These are phyloP conservation scores for Oegoconia quadripuncta DNA, from an alignment of 2,888 invertebrate genomes.

Conservation along the genomic window DNA sequence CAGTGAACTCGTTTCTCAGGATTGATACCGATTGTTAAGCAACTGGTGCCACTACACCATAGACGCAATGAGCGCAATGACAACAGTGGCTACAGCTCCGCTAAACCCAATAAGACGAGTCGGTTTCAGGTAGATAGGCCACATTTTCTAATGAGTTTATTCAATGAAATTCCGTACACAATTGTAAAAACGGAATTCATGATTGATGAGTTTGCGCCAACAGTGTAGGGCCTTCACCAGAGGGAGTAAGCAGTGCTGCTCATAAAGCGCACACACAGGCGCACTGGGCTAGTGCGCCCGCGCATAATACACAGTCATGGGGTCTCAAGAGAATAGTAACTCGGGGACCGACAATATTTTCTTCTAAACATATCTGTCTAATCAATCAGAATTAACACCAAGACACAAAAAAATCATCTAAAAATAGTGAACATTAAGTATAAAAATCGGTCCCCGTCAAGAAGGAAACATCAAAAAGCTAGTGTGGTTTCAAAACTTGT, in stretches of 20 bases:
- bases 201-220: conserved; percentile 38
- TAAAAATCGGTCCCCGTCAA: conserved; percentile 1
- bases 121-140: background rate
- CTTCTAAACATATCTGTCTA: background rate
- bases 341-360: conserved; percentile 49
- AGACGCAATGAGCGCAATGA: conserved; percentile 35
- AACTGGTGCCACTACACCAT: conserved; percentile 52
- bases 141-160: background rate
- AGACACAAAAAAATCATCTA: background rate
- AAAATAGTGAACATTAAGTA: background rate
- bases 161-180: background rate
- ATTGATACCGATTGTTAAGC: conserved; percentile 30
- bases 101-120: too few species aligned
- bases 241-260: conserved; percentile 71
- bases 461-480: conserved; percentile 2
- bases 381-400: too few species aligned
- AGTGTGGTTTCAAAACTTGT: background rate
- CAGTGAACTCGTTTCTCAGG: background rate
- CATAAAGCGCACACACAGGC: conserved; percentile 64
- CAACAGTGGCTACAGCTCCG: too few species aligned
- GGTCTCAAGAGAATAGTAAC: conserved; percentile 45
- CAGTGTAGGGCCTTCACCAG: conserved; percentile 60
- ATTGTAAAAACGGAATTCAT: background rate
- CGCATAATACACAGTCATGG: conserved; percentile 56
- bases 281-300: conserved; percentile 46